Percentiles rank a stretch among this genome's conserved stretches.
Conservation (phyloP, 2,797 vertebrate species). For the Passerculus sandwichensis region DNA sequence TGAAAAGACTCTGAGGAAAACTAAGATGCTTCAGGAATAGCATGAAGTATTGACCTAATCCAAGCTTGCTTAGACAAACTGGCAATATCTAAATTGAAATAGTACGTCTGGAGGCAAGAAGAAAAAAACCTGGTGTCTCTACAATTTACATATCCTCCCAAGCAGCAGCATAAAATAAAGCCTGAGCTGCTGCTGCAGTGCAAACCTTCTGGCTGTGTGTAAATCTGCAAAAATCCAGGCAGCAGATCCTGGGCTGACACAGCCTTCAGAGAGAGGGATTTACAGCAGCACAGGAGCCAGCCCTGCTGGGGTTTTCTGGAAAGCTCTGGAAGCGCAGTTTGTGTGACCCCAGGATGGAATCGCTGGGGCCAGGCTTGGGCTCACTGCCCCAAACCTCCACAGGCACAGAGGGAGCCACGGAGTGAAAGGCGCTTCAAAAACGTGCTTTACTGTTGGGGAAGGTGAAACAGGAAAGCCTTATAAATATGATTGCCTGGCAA, state of each 20-base stretch:
- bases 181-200: neutral
- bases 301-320: neutral
- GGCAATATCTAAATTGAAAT: conserved; percentile 34
- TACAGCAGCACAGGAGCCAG: neutral
- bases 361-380: neutral
- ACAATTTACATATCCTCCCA: conserved; percentile 46
- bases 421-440: neutral
- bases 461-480: neutral
- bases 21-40: conserved; percentile 18
- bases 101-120: conserved; percentile 49
- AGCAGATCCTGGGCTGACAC: conserved; percentile 13
- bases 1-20: conserved; percentile 35
- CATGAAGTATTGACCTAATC: conserved; percentile 47
- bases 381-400: neutral
- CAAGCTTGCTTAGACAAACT: conserved; percentile 44
- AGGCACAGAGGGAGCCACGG: neutral
- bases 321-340: neutral
- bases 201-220: conserved; percentile 50
- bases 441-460: neutral
- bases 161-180: neutral
- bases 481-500: too few species aligned
- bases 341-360: neutral
- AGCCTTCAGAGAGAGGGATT: neutral
- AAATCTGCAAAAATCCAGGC: conserved; percentile 6
- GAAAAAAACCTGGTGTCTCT: conserved; percentile 23